Percentiles rank a stretch among this genome's conserved stretches.
Conservation (phyloP, 2,113 vertebrate genomes). For the Myotis brandtii region DNA sequence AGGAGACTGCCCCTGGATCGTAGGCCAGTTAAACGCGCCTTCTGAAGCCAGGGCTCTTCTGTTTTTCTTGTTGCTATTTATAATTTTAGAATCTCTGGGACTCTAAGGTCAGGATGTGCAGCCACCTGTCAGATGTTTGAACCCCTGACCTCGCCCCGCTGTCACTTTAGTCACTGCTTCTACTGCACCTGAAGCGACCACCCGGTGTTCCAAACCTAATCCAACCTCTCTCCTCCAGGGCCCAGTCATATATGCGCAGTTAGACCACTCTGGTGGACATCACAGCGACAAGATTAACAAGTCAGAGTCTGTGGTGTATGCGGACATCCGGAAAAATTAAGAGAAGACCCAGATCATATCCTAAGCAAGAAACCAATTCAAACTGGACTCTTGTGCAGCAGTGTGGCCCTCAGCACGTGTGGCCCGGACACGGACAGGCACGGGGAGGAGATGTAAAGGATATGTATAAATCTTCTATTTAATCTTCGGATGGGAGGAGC, state of each 20-base stretch:
- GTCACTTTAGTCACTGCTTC: not conserved
- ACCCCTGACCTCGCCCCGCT: not conserved
- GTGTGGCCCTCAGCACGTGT: constrained; percentile 76
- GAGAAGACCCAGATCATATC: constrained; percentile 51
- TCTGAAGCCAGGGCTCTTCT: not conserved
- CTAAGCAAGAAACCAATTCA: constrained; percentile 74
- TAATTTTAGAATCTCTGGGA: not conserved
- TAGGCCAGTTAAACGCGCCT: not conserved
- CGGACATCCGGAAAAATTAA: constrained; percentile 96
- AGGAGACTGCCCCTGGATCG: not conserved
- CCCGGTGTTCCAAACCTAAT: not conserved
- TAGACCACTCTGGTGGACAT: constrained; percentile 96
- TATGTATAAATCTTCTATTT: constrained; percentile 87
- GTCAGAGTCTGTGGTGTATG: constrained; percentile 97
- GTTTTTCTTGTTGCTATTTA: not conserved
- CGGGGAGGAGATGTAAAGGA: constrained; percentile 76
- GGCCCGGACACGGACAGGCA: constrained; percentile 85
- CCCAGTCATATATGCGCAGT: constrained; percentile 97
- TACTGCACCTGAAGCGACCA: not conserved
- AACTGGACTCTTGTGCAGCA: constrained; percentile 81
- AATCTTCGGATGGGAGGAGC: constrained; percentile 82
- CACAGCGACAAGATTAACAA: constrained; percentile 94
- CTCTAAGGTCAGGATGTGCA: not conserved
- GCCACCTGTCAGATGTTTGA: not conserved
- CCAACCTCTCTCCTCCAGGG: constrained; percentile 86